phyloP scores from a whole-genome alignment of 2,888 invertebrate genomes.

The Nasonia oneida region DNA sequence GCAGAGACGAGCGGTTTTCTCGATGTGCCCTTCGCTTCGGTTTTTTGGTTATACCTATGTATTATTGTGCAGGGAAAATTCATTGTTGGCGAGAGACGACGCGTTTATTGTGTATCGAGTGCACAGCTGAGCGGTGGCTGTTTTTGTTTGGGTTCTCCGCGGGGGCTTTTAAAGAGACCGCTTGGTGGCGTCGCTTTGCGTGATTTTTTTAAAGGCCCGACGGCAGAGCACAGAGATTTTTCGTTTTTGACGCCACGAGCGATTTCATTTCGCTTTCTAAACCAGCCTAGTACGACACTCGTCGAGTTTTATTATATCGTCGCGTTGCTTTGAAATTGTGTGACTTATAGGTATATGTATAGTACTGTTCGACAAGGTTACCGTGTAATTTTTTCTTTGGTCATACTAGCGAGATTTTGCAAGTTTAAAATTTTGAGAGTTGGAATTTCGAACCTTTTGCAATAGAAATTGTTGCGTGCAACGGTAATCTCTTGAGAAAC shows the following conservation, averaged over 20 bases:
- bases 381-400: background rate
- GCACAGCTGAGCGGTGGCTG: slow-evolving; percentile 1
- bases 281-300: background rate
- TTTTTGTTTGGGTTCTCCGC: background rate
- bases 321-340: background rate
- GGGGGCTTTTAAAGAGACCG: slow-evolving; percentile 1
- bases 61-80: background rate
- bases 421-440: background rate
- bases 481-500: background rate
- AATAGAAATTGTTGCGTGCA: background rate
- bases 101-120: background rate
- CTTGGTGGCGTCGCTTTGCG: background rate
- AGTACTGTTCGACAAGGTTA: too few species aligned
- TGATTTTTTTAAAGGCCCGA: background rate
- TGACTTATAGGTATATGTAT: background rate
- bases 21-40: background rate
- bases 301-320: slow-evolving; percentile 1
- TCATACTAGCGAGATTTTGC: background rate
- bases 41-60: background rate
- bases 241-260: slow-evolving; percentile 55
- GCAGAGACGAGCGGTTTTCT: background rate
- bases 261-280: slow-evolving; percentile 68
- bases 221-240: background rate
- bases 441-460: background rate
- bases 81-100: background rate